phyloP scores from a whole-genome alignment of 2,113 vertebrate genomes.

The Malurus melanocephalus region DNA sequence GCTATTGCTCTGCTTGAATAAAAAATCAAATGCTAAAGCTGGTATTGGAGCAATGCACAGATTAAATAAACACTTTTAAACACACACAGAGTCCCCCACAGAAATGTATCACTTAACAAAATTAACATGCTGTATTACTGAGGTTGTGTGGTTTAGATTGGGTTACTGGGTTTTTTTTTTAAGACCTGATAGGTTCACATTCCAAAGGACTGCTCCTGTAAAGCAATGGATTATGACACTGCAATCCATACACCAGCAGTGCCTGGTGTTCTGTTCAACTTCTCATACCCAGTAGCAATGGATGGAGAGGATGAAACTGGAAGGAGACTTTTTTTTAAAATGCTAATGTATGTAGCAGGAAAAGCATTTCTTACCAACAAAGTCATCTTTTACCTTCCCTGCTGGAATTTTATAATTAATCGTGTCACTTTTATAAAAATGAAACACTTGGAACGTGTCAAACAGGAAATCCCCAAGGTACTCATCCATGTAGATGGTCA shows the following conservation, averaged over 20 bases:
- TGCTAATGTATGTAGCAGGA: not conserved
- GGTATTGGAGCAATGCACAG: not conserved
- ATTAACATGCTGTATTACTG: not conserved
- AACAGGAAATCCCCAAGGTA: conserved; percentile 95
- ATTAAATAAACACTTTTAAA: not conserved
- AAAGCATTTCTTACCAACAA: conserved; percentile 79
- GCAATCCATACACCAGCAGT: accelerated
- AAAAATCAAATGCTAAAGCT: not conserved
- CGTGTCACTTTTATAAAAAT: conserved; percentile 83
- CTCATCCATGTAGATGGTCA: conserved; percentile 92
- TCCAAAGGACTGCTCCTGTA: not conserved
- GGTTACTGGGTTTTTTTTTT: accelerated
- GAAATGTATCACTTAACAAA: not conserved
- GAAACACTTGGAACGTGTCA: conserved; percentile 85
- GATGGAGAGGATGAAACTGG: accelerated
- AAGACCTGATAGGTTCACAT: not conserved
- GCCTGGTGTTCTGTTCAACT: no score
- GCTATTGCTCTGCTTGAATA: not conserved
- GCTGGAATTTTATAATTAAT: conserved; percentile 87
- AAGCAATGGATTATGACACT: not conserved
- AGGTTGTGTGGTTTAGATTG: not conserved
- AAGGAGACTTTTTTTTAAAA: not conserved
- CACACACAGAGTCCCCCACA: not conserved
- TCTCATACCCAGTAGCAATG: accelerated
- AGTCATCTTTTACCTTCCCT: conserved; percentile 75